Conservation (phyloP, 2,113 vertebrate genomes). For the Spea bombifrons region DNA sequence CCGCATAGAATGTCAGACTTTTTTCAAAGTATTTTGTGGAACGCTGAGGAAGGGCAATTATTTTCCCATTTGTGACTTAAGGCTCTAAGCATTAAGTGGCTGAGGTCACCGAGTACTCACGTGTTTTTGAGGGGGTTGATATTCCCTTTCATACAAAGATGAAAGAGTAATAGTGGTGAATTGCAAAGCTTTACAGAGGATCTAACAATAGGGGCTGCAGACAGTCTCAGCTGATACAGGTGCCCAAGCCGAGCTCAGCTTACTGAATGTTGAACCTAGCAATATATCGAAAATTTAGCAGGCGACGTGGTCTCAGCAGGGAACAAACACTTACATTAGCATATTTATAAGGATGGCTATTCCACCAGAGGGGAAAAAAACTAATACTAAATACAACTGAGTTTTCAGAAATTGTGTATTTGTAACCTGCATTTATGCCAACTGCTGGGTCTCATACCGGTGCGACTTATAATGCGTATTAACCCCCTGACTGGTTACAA, state of each 20-base stretch:
- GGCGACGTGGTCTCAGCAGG: slow-evolving; percentile 31
- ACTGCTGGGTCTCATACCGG: slow-evolving; percentile 5
- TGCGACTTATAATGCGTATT: slow-evolving; percentile 1
- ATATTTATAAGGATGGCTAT: slow-evolving; percentile 38
- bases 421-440: slow-evolving; percentile 15
- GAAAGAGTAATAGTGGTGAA: slow-evolving; percentile 41
- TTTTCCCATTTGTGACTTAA: slow-evolving; percentile 36
- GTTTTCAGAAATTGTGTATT: slow-evolving; percentile 30
- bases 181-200: slow-evolving; percentile 38
- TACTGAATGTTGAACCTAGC: slow-evolving; percentile 29
- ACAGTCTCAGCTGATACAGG: slow-evolving; percentile 34
- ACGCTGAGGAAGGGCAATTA: slow-evolving; percentile 38
- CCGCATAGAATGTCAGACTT: slow-evolving; percentile 24
- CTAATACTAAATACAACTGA: slow-evolving; percentile 39
- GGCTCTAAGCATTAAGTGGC: slow-evolving; percentile 39
- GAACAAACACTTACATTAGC: slow-evolving; percentile 43
- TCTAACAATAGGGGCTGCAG: slow-evolving; percentile 38
- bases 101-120: slow-evolving; percentile 23
- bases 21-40: slow-evolving; percentile 10
- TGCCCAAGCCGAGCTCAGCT: slow-evolving; percentile 15
- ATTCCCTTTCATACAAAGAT: slow-evolving; percentile 39
- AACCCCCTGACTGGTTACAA: background rate
- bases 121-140: slow-evolving; percentile 12
- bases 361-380: slow-evolving; percentile 31
- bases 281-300: slow-evolving; percentile 33